A percentile compares a stretch with the other conserved stretches of the same genome.
These are phyloP conservation scores for Hypotaenidia philippensis DNA, from an alignment of 2,797 vertebrate genomes.

Conservation along the genomic window DNA sequence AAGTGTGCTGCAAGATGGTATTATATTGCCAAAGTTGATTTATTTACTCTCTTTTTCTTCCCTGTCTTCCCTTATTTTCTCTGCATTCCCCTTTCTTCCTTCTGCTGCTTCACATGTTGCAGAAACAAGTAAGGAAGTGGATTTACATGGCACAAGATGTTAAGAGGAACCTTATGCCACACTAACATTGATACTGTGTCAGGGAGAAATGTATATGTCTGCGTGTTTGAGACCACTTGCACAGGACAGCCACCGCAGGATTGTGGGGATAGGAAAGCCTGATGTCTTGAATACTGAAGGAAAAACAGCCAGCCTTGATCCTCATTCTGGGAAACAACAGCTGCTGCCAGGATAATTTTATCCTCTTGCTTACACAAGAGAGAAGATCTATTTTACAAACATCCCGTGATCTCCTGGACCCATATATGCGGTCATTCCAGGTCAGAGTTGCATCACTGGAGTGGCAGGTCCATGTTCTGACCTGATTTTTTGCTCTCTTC, in stretches of 20 bases:
- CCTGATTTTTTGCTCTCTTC: background rate
- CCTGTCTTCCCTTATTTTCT: background rate
- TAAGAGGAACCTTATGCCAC: background rate
- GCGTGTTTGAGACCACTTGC: background rate
- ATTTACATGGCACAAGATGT: background rate
- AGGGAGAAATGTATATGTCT: background rate
- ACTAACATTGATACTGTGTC: background rate
- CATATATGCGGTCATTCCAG: conserved; percentile 61
- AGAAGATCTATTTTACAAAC: conserved; percentile 74
- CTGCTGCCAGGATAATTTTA: conserved; percentile 74
- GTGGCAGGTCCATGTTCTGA: conserved; percentile 43
- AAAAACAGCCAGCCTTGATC: conserved; percentile 65
- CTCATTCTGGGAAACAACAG: conserved; percentile 73
- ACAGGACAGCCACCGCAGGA: background rate
- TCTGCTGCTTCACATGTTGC: background rate
- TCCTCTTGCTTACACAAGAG: conserved; percentile 71
- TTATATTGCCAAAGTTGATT: background rate
- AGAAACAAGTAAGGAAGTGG: background rate
- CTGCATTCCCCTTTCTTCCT: background rate
- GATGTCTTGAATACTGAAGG: conserved; percentile 36
- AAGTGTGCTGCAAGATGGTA: background rate
- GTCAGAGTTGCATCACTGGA: conserved; percentile 60
- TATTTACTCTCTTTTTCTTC: background rate
- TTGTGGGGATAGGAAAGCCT: background rate
- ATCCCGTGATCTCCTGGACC: conserved; percentile 70